These are phyloP conservation scores for Regulus satrapa DNA, from an alignment of 2,113 vertebrate species.

Conservation along the genomic window DNA sequence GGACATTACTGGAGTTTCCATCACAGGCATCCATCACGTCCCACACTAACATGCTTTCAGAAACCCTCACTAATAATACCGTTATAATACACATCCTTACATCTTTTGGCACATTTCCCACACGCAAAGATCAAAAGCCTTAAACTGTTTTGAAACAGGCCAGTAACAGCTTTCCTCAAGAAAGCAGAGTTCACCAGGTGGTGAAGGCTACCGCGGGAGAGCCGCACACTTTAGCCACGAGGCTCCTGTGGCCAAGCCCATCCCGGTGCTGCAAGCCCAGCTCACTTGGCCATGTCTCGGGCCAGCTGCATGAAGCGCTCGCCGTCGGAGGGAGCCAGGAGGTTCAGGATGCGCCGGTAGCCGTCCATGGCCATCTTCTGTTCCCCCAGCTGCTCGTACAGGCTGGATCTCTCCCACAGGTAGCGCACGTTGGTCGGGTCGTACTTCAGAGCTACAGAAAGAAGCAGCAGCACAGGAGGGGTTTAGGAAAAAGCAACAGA, in stretches of 20 bases:
- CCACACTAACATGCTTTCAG: neutral
- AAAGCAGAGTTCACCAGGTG: too few species aligned
- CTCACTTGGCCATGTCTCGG: slow-evolving; percentile 97
- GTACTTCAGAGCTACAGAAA: slow-evolving; percentile 83
- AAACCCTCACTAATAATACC: neutral
- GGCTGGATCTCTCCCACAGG: slow-evolving; percentile 93
- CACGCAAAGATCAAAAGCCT: neutral
- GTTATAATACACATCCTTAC: neutral
- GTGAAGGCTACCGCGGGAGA: too few species aligned
- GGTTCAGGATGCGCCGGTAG: slow-evolving; percentile 88
- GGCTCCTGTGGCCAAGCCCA: neutral
- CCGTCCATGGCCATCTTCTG: slow-evolving; percentile 97
- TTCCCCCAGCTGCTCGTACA: slow-evolving; percentile 93
- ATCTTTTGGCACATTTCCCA: neutral
- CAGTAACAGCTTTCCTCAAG: neutral
- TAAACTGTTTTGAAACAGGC: neutral
- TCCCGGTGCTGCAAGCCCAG: accelerated
- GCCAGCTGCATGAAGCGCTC: slow-evolving; percentile 96
- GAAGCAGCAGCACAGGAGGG: neutral
- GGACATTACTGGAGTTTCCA: neutral
- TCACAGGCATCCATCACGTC: neutral
- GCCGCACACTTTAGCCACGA: neutral
- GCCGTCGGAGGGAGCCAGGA: slow-evolving; percentile 88
- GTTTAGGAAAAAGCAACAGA: neutral
- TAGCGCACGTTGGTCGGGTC: slow-evolving; percentile 91